A percentile compares a stretch with the other conserved stretches of the same genome.
These are phyloP conservation scores for Hoplodrina blanda DNA, from an alignment of 2,888 invertebrate species.

Conservation along the genomic window DNA sequence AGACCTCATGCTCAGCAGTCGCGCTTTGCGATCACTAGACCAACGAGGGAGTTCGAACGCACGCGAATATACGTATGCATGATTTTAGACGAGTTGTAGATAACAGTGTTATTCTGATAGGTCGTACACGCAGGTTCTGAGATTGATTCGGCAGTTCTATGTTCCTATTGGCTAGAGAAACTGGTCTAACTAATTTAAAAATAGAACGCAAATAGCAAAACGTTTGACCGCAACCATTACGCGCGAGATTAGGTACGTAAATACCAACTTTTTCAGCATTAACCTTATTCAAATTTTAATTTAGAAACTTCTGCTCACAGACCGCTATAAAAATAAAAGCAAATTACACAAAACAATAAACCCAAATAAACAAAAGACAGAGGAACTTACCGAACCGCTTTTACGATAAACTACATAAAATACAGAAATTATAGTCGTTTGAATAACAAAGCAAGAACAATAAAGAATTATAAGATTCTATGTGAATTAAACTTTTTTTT, in stretches of 20 bases:
- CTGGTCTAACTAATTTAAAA: not conserved
- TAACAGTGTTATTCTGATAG: not conserved
- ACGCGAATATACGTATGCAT: slow-evolving; percentile 18
- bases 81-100: not conserved
- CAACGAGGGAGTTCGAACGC: no score
- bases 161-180: not conserved
- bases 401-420: slow-evolving; percentile 53
- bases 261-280: not conserved
- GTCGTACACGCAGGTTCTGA: not conserved
- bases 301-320: slow-evolving; percentile 29
- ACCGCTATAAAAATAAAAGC: slow-evolving; percentile 26
- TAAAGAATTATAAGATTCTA: slow-evolving; percentile 80
- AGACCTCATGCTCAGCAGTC: no score
- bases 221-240: not conserved
- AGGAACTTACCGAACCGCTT: slow-evolving; percentile 37
- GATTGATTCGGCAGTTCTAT: not conserved
- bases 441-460: slow-evolving; percentile 71
- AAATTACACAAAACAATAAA: slow-evolving; percentile 46
- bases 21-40: no score
- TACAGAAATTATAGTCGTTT: slow-evolving; percentile 46
- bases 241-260: not conserved
- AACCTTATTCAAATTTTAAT: slow-evolving; percentile 12
- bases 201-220: not conserved
- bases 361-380: slow-evolving; percentile 48
- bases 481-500: slow-evolving; percentile 81